Percentiles rank a stretch among this genome's conserved stretches.
Conservation (phyloP, 2,888 invertebrate species). For the Megaustenia siamemsis region DNA sequence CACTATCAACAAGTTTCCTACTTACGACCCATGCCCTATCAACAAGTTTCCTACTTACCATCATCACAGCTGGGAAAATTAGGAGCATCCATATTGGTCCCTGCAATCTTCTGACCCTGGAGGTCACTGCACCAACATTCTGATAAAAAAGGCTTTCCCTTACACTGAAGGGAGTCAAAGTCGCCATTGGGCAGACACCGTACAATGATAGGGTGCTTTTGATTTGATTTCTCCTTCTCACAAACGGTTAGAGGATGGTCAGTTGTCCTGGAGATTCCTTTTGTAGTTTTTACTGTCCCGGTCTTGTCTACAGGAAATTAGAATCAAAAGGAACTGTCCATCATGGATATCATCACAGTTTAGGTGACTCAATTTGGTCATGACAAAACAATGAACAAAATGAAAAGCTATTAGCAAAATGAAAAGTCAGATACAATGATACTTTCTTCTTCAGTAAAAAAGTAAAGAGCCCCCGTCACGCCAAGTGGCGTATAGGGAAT, state of each 20-base stretch:
- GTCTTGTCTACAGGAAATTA: background rate
- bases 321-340: too few relatives aligned
- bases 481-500: too few relatives aligned
- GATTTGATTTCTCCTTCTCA: slow-evolving; percentile 62
- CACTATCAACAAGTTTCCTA: too few relatives aligned
- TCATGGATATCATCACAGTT: too few relatives aligned
- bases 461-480: too few relatives aligned
- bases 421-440: too few relatives aligned
- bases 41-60: slow-evolving; percentile 61
- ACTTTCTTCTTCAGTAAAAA: too few relatives aligned
- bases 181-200: slow-evolving; percentile 65
- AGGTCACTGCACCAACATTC: slow-evolving; percentile 71
- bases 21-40: too few relatives aligned
- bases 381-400: too few relatives aligned
- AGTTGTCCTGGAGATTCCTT: slow-evolving; percentile 1
- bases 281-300: slow-evolving; percentile 9
- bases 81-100: slow-evolving; percentile 62
- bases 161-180: slow-evolving; percentile 68
- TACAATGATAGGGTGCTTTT: too few relatives aligned
- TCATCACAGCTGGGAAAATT: slow-evolving; percentile 65
- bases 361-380: too few relatives aligned
- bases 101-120: slow-evolving; percentile 64
- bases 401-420: too few relatives aligned
- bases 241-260: slow-evolving; percentile 61
- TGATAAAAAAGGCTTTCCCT: slow-evolving; percentile 55